A percentile compares a stretch with the other conserved stretches of the same genome.
Conservation (phyloP, 2,113 vertebrate species). For the Sylvilagus bachmani region DNA sequence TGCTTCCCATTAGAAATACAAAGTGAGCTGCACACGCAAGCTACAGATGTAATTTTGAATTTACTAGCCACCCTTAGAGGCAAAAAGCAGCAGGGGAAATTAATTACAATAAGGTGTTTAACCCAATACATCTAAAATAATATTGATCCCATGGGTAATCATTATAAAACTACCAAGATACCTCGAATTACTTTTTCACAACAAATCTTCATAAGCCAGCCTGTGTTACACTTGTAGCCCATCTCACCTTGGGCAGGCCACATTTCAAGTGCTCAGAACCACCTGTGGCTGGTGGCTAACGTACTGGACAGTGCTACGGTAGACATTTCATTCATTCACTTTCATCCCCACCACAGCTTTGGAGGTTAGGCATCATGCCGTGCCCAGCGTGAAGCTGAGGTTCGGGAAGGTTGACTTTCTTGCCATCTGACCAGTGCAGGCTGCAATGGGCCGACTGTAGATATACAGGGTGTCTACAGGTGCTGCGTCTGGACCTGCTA, state of each 20-base stretch:
- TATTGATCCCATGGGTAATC: not conserved
- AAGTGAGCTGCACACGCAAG: not conserved
- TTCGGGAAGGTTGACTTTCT: not conserved
- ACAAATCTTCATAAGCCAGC: not conserved
- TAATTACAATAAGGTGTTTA: not conserved
- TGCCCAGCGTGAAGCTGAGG: not conserved
- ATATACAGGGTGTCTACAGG: not conserved
- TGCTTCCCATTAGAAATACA: not conserved
- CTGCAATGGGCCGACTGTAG: not conserved
- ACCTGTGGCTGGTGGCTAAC: not conserved
- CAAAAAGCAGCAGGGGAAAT: not conserved
- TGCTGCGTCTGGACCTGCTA: not conserved
- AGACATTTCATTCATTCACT: not conserved
- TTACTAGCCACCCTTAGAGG: not conserved
- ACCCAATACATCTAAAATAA: not conserved
- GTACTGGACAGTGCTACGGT: not conserved
- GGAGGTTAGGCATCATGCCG: not conserved
- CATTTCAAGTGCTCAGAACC: not conserved
- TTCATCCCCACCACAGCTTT: not conserved
- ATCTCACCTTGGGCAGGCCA: not conserved
- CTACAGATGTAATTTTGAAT: not conserved
- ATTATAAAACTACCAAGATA: not conserved
- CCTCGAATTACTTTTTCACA: not conserved
- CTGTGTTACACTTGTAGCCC: not conserved
- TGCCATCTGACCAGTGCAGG: not conserved